Percentiles rank a stretch among this genome's conserved stretches.
These are phyloP conservation scores for Arctia plantaginis DNA, from an alignment of 2,888 invertebrate species.

Conservation along the genomic window DNA sequence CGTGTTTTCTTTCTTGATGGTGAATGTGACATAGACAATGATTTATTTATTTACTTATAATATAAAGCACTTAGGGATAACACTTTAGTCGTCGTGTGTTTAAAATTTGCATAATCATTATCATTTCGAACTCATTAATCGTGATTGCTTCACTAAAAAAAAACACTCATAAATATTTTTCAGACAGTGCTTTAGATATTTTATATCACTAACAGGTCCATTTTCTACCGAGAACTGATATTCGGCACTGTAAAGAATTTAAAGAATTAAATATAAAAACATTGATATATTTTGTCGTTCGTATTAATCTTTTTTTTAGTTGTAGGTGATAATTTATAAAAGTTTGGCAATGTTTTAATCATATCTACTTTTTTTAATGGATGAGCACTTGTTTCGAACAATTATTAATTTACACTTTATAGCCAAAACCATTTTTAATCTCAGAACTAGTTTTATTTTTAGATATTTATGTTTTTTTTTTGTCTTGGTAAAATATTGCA, in stretches of 20 bases:
- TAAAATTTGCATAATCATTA: neutral
- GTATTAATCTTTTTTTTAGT: neutral
- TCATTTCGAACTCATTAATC: neutral
- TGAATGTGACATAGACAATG: neutral
- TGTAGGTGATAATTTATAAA: neutral
- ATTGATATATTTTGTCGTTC: neutral
- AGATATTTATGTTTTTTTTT: neutral
- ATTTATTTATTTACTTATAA: neutral
- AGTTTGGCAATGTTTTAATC: neutral
- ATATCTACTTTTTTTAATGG: neutral
- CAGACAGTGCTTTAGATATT: neutral
- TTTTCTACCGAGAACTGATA: neutral
- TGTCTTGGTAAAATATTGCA: neutral
- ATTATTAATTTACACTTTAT: neutral
- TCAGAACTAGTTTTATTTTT: no score
- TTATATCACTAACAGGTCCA: no score
- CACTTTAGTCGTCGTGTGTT: neutral
- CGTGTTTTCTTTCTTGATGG: neutral
- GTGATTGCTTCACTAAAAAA: neutral
- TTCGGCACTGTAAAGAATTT: neutral
- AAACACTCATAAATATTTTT: neutral
- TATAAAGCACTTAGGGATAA: slow-evolving; percentile 2
- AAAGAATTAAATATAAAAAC: no score
- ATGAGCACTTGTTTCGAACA: neutral
- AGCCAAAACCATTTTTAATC: no score